Conservation (phyloP, 2,888 invertebrate genomes). For the Poecilobothrus nobilitatus region DNA sequence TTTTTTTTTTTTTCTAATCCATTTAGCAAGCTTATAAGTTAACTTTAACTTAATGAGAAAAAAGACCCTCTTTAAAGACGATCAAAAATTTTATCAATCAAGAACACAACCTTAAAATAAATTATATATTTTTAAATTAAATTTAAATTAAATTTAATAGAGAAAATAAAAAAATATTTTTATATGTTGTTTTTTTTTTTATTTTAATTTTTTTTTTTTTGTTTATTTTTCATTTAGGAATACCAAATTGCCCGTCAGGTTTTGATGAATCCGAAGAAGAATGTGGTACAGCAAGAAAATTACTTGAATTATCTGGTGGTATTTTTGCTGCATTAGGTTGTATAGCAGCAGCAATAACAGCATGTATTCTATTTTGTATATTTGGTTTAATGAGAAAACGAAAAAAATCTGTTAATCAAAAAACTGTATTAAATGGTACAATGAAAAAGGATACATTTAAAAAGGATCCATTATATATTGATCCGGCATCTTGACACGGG, state of each 20-base stretch:
- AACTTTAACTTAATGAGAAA: too few relatives aligned
- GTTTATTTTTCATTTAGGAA: slow-evolving; percentile 30
- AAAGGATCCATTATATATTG: slow-evolving; percentile 43
- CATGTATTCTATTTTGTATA: slow-evolving; percentile 50
- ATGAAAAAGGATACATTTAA: slow-evolving; percentile 55
- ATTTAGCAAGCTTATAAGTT: too few relatives aligned
- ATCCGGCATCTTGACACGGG: slow-evolving; percentile 75
- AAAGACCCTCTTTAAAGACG: too few relatives aligned
- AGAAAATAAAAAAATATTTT: too few relatives aligned
- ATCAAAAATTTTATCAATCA: too few relatives aligned
- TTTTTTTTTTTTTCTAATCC: too few relatives aligned
- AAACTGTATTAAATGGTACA: slow-evolving; percentile 42
- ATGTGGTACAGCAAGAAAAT: slow-evolving; percentile 51
- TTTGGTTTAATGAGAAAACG: slow-evolving; percentile 51
- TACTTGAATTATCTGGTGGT: slow-evolving; percentile 49
- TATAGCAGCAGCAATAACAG: slow-evolving; percentile 51
- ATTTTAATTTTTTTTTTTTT: too few relatives aligned
- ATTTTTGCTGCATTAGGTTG: slow-evolving; percentile 50
- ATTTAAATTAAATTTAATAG: too few relatives aligned
- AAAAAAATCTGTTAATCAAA: slow-evolving; percentile 49
- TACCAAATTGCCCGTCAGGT: slow-evolving; percentile 55
- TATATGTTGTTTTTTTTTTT: too few relatives aligned
- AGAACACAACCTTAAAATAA: too few relatives aligned
- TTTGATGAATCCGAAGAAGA: slow-evolving; percentile 64
- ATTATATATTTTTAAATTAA: too few relatives aligned